These are phyloP conservation scores for Pedionomus torquatus DNA, from an alignment of 2,113 vertebrate species.

Conservation along the genomic window DNA sequence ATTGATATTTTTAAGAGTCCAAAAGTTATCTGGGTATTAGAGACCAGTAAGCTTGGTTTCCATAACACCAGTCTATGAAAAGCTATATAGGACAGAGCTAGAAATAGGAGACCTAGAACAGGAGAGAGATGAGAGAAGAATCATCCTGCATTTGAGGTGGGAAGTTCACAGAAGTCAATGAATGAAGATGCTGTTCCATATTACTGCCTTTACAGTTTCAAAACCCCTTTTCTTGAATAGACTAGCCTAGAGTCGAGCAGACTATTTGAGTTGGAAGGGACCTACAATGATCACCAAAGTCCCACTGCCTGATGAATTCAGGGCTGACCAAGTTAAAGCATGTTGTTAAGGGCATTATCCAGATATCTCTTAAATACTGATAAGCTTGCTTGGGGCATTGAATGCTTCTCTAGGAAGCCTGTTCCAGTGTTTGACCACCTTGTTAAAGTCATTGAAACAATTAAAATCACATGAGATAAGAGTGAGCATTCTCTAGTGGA, in stretches of 20 bases:
- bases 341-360: neutral
- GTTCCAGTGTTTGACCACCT: neutral
- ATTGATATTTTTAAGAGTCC: neutral
- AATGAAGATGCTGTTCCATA: neutral
- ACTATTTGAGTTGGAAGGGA: neutral
- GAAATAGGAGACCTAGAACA: neutral
- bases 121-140: neutral
- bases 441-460: neutral
- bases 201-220: neutral
- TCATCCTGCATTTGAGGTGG: neutral
- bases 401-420: neutral
- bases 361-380: neutral
- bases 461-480: neutral
- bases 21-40: neutral
- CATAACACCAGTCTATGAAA: neutral
- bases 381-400: neutral
- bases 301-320: neutral
- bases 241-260: neutral
- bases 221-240: neutral
- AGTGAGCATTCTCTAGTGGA: neutral
- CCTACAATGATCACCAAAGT: neutral
- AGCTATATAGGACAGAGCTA: neutral
- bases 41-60: neutral
- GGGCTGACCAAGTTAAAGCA: neutral
- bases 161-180: neutral